Evolutionary conservation across 2,797 vertebrate species (phyloP), one percentile per base, ranked within the genome.

Genomic region (Masticophis lateralis): DNA sequence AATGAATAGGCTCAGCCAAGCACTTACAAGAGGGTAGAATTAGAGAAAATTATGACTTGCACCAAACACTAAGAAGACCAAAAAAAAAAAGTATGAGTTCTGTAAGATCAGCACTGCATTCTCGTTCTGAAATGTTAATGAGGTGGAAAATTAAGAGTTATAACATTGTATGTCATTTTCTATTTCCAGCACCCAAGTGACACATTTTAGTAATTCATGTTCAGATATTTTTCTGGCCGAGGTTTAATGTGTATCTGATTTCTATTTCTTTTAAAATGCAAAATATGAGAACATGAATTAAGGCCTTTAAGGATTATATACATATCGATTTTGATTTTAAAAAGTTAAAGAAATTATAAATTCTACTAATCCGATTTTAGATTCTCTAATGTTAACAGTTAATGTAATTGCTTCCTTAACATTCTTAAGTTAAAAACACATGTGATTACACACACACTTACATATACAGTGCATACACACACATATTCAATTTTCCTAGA

Each of bases 61-160:
- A 95, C 91, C 79, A 95, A 95, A 95, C 59, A 55, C 92, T 97
- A 96, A 97, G 94, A 94, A 91, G 95, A 74, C 32, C 18, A 20
- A 4, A 43, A 27, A 25, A 37, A n/a, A 95, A 88, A 66, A 86
- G 4, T 91, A 88, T 89, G 88, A 95, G 79, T 97, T 96, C 63
- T 95, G 12, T 66, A 94, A 53, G 43, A 87, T 96, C 93, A 96
- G 91, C 91, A 95, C 95, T 94, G 90, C 60, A 95, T 92, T 92
- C 57, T 91, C 94, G 96, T 96, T 96, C 92, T 94, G 93, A 97
- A 95, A 95, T 94, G 86, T 94, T 97, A 97, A 97, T 96, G 96
- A 96, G 74, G 95, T 96, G 87, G 96, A 97, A 98, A 97, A 97
- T 97, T 96, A 95, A 97, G 97, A 97, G 95, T 94, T 95, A 97